Evolutionary conservation across 2,888 invertebrate genomes (phyloP).

Genomic region (Agrochola lychnidis): DNA sequence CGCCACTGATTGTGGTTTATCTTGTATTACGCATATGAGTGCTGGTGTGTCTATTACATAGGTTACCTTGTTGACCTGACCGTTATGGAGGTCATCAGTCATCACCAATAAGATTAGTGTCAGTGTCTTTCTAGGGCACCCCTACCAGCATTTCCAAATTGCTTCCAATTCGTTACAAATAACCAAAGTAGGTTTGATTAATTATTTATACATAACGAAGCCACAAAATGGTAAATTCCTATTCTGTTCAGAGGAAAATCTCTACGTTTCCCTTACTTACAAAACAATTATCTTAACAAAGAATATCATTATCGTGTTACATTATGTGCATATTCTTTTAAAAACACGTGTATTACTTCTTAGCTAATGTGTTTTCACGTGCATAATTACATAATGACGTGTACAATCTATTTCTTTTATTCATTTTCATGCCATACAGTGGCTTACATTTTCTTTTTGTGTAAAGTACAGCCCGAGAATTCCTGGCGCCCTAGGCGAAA

Average conservation of each 20-base stretch:
- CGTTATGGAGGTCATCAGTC: conserved; percentile 1
- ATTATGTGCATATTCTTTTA: neutral
- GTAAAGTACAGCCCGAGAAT: no score
- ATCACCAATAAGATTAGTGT: conserved; percentile 15
- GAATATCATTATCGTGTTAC: conserved; percentile 2
- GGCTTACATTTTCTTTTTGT: neutral
- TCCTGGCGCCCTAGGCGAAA: no score
- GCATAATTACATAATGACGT: conserved; percentile 20
- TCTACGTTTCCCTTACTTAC: neutral
- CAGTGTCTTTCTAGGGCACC: conserved; percentile 11
- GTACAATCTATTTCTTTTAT: conserved; percentile 18
- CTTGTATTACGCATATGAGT: no score
- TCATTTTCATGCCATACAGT: neutral
- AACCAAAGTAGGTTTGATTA: neutral
- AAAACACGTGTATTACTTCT: conserved; percentile 13
- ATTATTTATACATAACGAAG: neutral
- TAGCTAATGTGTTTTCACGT: conserved; percentile 2
- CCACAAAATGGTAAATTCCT: neutral
- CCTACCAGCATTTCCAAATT: neutral
- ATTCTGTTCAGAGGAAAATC: neutral
- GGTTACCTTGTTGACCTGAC: conserved; percentile 2
- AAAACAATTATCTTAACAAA: conserved; percentile 4
- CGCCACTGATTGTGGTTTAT: no score
- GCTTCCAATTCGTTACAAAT: neutral
- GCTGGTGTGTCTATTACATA: neutral